Base-by-base conservation (phyloP, 2,797 vertebrate genomes). In the Neosilurus mollespiculum region DNA sequence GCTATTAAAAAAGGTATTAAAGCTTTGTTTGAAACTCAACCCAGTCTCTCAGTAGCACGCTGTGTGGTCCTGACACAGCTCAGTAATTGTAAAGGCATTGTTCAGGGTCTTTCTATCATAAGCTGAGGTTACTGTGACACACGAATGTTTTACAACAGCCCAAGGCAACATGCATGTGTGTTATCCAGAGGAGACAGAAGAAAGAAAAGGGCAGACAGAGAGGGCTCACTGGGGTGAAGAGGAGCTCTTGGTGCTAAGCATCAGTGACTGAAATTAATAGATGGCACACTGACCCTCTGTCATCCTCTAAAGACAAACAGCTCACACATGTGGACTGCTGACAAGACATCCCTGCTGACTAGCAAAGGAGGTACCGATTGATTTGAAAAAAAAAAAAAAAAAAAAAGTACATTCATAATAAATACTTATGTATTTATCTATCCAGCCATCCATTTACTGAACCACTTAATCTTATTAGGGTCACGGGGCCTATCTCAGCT, bases 11-110 rank as follows among this genome's bases (percentile, higher is more conserved):
- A 88, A 89, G 89, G 43, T 88, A 86, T 91, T 90, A 91, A 93
- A 89, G 86, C 83, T 89, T 91, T 89, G 88, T 89, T 90, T 84
- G 88, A 91, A 92, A 92, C 87, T 86, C 88, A 91, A 92, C 91
- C 77, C 77, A 91, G 92, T 89, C 89, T 22, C 58, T 24, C 82
- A 24, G 59, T 22, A 18, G 11, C 84, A 59, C 5, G 15, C 75
- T 86, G 88, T 87, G 86, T 87, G 86, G 88, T 86, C 86, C 75
- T 81, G 34, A 84, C 73, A 81, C 77, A 81, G 78, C 70, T 64
- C 84, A 22, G 73, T 80, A 64, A 81, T 81, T 18, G 64, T 34
- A 79, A 64, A 78, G 72, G 61, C 72, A 37, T 24, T 9, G 20
- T 83, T 82, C 37, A 53, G 66, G 82, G 80, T 76, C 71, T 56